phyloP scores from a whole-genome alignment of 2,113 vertebrate genomes.

The Osmerus eperlanus region DNA sequence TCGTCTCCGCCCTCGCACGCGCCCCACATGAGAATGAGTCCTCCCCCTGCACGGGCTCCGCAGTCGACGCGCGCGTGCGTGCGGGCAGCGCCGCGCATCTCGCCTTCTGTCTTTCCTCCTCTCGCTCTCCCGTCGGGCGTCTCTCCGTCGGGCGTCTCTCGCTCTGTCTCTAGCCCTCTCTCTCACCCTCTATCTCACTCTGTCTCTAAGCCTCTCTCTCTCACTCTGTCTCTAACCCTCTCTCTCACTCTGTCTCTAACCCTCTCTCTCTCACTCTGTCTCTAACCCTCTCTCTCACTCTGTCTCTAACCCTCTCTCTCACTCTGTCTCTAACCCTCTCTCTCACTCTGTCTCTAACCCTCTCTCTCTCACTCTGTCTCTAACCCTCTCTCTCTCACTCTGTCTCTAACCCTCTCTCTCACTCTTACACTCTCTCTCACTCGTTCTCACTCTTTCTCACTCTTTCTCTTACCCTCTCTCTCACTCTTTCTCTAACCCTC shows the following conservation, averaged over 20 bases:
- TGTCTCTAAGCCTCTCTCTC: background rate
- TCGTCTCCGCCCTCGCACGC: conserved; percentile 5
- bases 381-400: background rate
- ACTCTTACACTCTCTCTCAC: too few relatives aligned
- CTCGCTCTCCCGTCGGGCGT: background rate
- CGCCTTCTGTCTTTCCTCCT: background rate
- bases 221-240: background rate
- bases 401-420: background rate
- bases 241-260: background rate
- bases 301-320: background rate
- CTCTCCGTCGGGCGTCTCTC: background rate
- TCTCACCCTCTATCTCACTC: background rate
- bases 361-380: background rate
- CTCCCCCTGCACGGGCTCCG: background rate
- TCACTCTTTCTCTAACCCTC: background rate
- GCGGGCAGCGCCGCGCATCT: too few relatives aligned
- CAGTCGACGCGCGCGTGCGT: too few relatives aligned
- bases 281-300: background rate
- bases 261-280: background rate
- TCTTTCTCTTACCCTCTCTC: too few relatives aligned
- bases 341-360: background rate
- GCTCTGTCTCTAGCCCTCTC: too few relatives aligned
- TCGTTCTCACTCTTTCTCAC: too few relatives aligned
- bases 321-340: too few relatives aligned
- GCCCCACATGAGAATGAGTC: conserved; percentile 11